Evolutionary conservation across 2,797 vertebrate species (phyloP).

Genomic region (Aeoliscus strigatus): DNA sequence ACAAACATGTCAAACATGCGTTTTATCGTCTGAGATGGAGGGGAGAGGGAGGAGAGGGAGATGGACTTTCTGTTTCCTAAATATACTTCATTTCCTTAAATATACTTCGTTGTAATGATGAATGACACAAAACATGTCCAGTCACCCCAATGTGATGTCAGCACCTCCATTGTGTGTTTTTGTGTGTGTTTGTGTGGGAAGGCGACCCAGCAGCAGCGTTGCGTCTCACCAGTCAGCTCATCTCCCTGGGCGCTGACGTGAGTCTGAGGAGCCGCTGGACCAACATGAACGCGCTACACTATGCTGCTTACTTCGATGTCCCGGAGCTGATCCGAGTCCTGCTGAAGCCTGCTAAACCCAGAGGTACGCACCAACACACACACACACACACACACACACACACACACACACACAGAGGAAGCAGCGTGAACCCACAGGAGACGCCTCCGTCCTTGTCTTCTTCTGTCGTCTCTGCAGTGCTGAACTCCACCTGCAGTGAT

Average conservation of each 20-base stretch:
- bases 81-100: no score
- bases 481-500: conserved; percentile 91
- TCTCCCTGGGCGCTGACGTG: conserved; percentile 82
- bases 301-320: conserved; percentile 89
- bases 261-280: conserved; percentile 91
- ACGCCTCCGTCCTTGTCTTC: no score
- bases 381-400: not conserved
- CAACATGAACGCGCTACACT: conserved; percentile 93
- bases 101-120: no score
- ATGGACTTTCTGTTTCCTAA: no score
- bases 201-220: conserved; percentile 85
- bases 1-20: no score
- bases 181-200: conserved; percentile 34
- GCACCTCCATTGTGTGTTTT: not conserved
- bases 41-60: no score
- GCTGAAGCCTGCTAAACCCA: conserved; percentile 80
- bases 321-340: conserved; percentile 86
- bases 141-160: no score
- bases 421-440: no score
- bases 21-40: no score
- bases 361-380: conserved; percentile 66
- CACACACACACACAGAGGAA: conserved; percentile 2
- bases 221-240: conserved; percentile 82
- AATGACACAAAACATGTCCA: no score
- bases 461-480: conserved; percentile 63